These are phyloP conservation scores for Myathropa florea DNA, from an alignment of 2,888 invertebrate species.

Conservation along the genomic window DNA sequence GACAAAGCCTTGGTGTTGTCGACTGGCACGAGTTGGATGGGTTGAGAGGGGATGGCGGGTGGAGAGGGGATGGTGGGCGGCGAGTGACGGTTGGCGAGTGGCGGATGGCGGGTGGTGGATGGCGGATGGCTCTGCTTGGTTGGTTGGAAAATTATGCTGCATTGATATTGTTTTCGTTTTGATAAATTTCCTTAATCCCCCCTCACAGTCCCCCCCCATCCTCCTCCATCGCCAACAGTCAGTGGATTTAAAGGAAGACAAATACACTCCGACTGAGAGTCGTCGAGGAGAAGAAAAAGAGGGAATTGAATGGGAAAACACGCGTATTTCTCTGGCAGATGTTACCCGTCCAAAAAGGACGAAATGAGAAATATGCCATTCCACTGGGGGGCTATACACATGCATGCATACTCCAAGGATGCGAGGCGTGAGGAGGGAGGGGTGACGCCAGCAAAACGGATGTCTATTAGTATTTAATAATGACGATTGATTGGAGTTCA, in stretches of 20 bases:
- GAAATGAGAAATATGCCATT: conserved; percentile 31
- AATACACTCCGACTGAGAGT: conserved; percentile 15
- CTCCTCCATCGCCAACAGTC: background rate
- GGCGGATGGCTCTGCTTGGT: background rate
- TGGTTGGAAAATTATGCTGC: conserved; percentile 58
- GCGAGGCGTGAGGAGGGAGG: background rate
- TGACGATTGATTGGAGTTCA: conserved; percentile 68
- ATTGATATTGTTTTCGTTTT: conserved; percentile 69
- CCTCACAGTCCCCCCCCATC: background rate
- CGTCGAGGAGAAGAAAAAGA: background rate
- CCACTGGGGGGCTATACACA: background rate
- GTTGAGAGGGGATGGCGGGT: no score
- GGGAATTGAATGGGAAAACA: conserved; percentile 64
- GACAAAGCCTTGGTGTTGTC: conserved; percentile 27
- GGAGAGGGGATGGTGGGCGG: no score
- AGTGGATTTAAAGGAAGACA: conserved; percentile 16
- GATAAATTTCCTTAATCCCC: conserved; percentile 64
- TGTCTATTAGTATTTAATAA: conserved; percentile 71
- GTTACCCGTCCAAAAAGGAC: conserved; percentile 46
- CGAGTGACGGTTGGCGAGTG: background rate
- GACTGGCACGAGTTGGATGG: background rate
- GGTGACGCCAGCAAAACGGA: conserved; percentile 38
- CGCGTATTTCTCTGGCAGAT: conserved; percentile 67
- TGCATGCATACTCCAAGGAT: background rate
- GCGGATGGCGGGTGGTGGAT: background rate